A percentile compares a stretch with the other conserved stretches of the same genome.
phyloP scores from a whole-genome alignment of 1,140 invertebrate species.

The Aphaenogaster ashmeadi region DNA sequence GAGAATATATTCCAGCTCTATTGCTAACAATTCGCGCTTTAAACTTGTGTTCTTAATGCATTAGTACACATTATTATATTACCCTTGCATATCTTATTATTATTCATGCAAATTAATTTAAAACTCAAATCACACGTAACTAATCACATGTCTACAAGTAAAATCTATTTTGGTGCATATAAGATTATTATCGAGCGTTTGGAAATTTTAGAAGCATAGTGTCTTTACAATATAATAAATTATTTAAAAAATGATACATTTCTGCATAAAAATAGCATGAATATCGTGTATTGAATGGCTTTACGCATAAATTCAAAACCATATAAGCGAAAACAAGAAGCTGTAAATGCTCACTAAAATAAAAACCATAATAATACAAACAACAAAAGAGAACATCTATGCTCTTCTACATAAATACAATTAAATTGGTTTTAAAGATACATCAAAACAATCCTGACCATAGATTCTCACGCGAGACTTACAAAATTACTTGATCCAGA shows the following conservation, averaged over 20 bases:
- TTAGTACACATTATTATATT: slow-evolving; percentile 6
- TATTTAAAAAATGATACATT: not conserved
- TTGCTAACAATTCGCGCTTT: not conserved
- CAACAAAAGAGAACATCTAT: not conserved
- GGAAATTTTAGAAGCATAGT: slow-evolving; percentile 16
- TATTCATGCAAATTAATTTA: slow-evolving; percentile 37
- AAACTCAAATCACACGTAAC: slow-evolving; percentile 4
- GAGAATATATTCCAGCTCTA: not conserved
- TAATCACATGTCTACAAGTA: not conserved
- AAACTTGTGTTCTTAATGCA: not conserved
- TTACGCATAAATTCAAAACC: slow-evolving; percentile 19
- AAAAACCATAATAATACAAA: not conserved
- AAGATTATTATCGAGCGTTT: slow-evolving; percentile 12
- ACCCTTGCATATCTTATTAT: not conserved
- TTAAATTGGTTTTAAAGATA: slow-evolving; percentile 15
- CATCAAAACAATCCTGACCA: slow-evolving; percentile 30
- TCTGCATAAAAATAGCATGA: slow-evolving; percentile 17
- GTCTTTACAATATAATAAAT: not conserved
- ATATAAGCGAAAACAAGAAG: slow-evolving; percentile 31
- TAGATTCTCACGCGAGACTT: slow-evolving; percentile 79
- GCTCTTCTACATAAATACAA: not conserved
- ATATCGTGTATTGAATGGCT: not conserved
- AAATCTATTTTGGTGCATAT: not conserved
- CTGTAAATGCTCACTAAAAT: slow-evolving; percentile 41
- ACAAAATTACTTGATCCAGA: slow-evolving; percentile 86